phyloP scores from a whole-genome alignment of 1,140 invertebrate genomes.

The Drosophila ambigua region DNA sequence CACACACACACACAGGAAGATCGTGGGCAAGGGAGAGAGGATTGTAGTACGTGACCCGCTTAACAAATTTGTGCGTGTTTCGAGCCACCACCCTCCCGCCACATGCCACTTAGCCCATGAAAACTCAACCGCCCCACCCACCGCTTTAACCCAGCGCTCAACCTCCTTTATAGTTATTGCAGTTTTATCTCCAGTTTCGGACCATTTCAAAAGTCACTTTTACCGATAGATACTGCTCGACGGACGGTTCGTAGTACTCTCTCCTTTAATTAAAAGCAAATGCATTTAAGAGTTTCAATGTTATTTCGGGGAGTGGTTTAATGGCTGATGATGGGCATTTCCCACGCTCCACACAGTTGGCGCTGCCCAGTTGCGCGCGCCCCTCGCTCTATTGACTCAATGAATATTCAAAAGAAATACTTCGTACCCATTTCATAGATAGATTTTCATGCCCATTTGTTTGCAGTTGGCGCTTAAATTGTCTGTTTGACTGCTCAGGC shows the following conservation, averaged over 20 bases:
- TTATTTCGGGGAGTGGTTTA: conserved; percentile 28
- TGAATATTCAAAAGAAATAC: conserved; percentile 18
- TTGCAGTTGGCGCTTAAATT: conserved; percentile 34
- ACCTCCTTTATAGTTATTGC: conserved; percentile 74
- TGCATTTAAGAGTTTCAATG: conserved; percentile 50
- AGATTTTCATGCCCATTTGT: conserved; percentile 55
- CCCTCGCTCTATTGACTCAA: conserved; percentile 5
- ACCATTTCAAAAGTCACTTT: conserved; percentile 75
- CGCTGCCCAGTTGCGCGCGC: no score
- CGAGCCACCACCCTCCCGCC: conserved; percentile 11
- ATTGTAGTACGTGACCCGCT: conserved; percentile 68
- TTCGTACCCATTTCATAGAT: not conserved
- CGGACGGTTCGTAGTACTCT: not conserved
- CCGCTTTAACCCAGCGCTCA: conserved; percentile 40
- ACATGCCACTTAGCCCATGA: not conserved
- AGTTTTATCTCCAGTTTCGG: conserved; percentile 65
- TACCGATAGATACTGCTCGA: conserved; percentile 4
- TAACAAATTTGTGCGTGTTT: conserved; percentile 76
- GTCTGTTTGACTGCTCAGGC: conserved; percentile 20
- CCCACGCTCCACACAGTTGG: conserved; percentile 37
- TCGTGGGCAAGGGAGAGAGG: conserved; percentile 12
- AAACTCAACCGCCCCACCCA: not conserved
- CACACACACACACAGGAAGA: conserved; percentile 12
- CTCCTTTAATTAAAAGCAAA: conserved; percentile 71
- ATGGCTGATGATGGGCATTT: conserved; percentile 33